These are phyloP conservation scores for Odontothrips loti DNA, from an alignment of 2,888 invertebrate species.

Conservation along the genomic window DNA sequence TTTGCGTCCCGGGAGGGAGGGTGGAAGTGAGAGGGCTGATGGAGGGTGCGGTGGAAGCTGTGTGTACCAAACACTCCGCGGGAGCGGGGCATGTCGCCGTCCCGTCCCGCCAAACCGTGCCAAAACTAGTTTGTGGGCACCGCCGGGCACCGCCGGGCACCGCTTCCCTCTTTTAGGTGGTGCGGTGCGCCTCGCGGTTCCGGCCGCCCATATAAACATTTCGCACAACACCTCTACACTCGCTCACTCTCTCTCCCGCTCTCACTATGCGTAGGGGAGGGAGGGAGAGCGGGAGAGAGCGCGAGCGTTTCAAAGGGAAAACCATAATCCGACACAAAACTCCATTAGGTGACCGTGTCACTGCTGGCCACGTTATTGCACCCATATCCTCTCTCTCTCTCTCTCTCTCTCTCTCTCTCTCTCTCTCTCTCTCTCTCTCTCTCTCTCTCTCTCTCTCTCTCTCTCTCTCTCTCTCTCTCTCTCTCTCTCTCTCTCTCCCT, in stretches of 20 bases:
- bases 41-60: too few relatives aligned
- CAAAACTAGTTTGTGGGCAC: slow-evolving; percentile 20
- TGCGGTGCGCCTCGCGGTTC: background rate
- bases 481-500: background rate
- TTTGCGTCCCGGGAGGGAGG: too few relatives aligned
- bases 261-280: too few relatives aligned
- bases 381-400: background rate
- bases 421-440: background rate
- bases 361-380: slow-evolving; percentile 5
- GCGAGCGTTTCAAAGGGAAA: slow-evolving; percentile 4
- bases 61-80: too few relatives aligned
- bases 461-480: background rate
- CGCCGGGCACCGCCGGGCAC: background rate
- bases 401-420: background rate
- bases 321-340: slow-evolving; percentile 22
- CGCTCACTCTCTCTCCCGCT: background rate
- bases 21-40: too few relatives aligned
- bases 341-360: slow-evolving; percentile 24
- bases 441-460: background rate
- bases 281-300: too few relatives aligned
- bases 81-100: background rate
- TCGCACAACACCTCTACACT: slow-evolving; percentile 1
- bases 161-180: background rate
- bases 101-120: slow-evolving; percentile 7
- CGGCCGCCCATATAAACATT: slow-evolving; percentile 4